These are phyloP conservation scores for Cisticola juncidis DNA, from an alignment of 2,113 vertebrate species.

Conservation along the genomic window DNA sequence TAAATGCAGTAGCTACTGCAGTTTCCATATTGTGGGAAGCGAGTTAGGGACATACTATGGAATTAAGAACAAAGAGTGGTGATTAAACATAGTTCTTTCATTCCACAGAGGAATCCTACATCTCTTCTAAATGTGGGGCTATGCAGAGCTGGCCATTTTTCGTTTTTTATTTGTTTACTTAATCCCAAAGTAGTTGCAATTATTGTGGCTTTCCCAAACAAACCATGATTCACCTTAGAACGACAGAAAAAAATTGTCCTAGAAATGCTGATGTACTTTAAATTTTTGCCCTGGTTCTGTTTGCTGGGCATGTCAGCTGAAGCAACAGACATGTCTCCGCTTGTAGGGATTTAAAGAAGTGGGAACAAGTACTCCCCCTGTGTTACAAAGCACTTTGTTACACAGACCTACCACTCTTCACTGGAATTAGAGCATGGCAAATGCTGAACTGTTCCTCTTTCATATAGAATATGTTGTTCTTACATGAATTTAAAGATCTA, in stretches of 20 bases:
- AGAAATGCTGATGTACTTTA: not conserved
- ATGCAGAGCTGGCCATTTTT: not conserved
- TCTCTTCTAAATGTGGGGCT: not conserved
- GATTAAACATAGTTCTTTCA: not conserved
- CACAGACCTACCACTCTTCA: not conserved
- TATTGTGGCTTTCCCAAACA: not conserved
- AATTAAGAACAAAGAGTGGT: not conserved
- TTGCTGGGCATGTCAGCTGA: not conserved
- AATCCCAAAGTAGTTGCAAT: not conserved
- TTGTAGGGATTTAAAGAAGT: not conserved
- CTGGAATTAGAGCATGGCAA: not conserved
- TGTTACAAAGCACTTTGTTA: not conserved
- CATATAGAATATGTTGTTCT: not conserved
- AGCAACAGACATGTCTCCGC: constrained; percentile 27
- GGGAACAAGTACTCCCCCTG: not conserved
- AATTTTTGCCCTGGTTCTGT: not conserved
- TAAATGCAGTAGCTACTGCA: not conserved
- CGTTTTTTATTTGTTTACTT: not conserved
- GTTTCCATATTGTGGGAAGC: not conserved
- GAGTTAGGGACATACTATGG: not conserved
- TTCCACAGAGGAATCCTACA: not conserved
- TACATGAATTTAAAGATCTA: not conserved
- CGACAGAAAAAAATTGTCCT: not conserved
- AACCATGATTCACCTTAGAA: not conserved
- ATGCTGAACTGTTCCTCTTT: not conserved